Conservation (phyloP, 2,113 vertebrate species). For the Nannospalax galili region DNA sequence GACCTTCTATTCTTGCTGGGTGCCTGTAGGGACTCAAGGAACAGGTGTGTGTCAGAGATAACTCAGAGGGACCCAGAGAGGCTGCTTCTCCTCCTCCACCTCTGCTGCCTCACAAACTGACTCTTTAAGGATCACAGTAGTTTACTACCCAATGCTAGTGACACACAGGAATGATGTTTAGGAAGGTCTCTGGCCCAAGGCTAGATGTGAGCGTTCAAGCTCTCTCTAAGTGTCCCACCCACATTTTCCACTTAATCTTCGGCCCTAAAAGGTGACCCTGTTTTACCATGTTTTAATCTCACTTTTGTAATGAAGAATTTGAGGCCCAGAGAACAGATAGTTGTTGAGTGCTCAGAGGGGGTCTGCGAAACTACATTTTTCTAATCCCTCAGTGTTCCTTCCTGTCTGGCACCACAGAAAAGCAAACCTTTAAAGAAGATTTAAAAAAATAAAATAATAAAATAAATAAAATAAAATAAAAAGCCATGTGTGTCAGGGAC, state of each 20-base stretch:
- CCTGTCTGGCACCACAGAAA: background rate
- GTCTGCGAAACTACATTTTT: rapidly evolving
- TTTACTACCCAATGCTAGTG: background rate
- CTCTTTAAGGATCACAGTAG: background rate
- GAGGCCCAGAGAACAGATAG: background rate
- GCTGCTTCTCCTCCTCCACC: background rate
- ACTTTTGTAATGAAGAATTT: background rate
- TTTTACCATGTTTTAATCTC: too few species aligned
- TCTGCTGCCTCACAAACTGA: background rate
- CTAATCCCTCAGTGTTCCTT: rapidly evolving
- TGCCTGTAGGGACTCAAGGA: background rate
- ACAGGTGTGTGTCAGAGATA: background rate
- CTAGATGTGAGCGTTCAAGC: background rate
- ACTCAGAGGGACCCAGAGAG: background rate
- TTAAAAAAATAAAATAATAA: too few species aligned
- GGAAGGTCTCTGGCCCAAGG: background rate
- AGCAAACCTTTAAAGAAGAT: background rate
- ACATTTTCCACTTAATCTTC: background rate
- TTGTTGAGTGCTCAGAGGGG: background rate
- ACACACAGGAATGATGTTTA: background rate
- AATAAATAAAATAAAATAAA: too few species aligned
- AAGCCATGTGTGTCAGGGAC: background rate
- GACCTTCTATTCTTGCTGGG: background rate
- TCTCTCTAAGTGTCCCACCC: background rate
- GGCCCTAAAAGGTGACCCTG: too few species aligned